phyloP scores from a whole-genome alignment of 2,888 invertebrate species.

The Agrilus biguttatus region DNA sequence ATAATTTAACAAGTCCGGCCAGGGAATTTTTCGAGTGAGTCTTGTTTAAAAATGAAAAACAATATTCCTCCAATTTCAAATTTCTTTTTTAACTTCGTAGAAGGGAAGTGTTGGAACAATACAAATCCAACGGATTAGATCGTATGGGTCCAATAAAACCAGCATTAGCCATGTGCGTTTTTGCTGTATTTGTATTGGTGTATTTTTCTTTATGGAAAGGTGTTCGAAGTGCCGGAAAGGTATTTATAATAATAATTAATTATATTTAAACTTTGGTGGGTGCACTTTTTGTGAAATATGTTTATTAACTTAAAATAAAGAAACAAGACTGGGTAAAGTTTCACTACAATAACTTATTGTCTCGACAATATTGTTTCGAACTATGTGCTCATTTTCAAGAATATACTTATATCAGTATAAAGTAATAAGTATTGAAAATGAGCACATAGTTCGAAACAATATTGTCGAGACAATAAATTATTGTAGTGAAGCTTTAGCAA shows the following conservation, averaged over 20 bases:
- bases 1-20: conserved; percentile 60
- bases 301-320: no score
- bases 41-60: not conserved
- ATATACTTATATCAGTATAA: no score
- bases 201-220: conserved; percentile 97
- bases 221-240: conserved; percentile 84
- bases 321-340: no score
- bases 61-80: not conserved
- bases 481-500: no score
- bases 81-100: conserved; percentile 31
- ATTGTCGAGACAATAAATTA: no score
- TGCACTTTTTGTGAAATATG: no score
- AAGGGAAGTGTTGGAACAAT: conserved; percentile 73
- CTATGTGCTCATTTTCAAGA: no score
- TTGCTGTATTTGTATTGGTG: conserved; percentile 82
- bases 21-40: conserved; percentile 81
- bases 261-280: no score
- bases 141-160: conserved; percentile 82
- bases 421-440: no score
- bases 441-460: no score
- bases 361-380: no score
- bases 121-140: conserved; percentile 68
- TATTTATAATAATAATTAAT: conserved; percentile 28
- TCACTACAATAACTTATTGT: no score
- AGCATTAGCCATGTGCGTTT: conserved; percentile 76